These are phyloP conservation scores for Crypturellus undulatus DNA, from an alignment of 2,113 vertebrate genomes.

Conservation along the genomic window DNA sequence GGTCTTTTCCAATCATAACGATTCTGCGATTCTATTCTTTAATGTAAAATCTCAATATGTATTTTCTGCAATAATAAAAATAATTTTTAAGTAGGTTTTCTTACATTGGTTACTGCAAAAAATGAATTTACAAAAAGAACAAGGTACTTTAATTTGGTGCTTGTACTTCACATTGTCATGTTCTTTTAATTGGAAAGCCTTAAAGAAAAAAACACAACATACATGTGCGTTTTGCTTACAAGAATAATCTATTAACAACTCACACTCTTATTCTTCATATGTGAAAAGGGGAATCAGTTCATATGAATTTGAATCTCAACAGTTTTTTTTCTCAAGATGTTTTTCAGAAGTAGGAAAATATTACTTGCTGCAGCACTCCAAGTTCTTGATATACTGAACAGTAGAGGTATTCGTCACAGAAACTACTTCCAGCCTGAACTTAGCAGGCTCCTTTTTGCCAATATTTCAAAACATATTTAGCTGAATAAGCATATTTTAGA, in stretches of 20 bases:
- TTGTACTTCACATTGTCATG: neutral
- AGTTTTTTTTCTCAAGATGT: neutral
- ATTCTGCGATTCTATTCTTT: neutral
- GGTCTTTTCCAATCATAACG: no score
- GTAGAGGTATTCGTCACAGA: constrained; percentile 22
- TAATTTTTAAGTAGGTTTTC: neutral
- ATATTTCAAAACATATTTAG: constrained; percentile 19
- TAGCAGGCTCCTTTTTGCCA: constrained; percentile 16
- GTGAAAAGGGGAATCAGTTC: neutral
- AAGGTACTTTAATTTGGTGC: neutral
- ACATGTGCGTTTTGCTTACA: neutral
- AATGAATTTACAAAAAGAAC: neutral
- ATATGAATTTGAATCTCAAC: neutral
- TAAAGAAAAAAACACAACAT: neutral
- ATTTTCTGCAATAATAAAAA: neutral
- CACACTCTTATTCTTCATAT: neutral
- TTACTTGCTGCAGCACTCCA: neutral
- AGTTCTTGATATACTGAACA: constrained; percentile 9
- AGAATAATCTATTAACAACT: neutral
- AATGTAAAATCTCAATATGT: neutral
- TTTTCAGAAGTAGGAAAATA: neutral
- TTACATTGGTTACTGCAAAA: neutral
- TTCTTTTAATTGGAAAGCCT: neutral
- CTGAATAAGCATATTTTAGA: constrained; percentile 28
- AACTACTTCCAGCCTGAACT: constrained; percentile 13